A percentile compares a stretch with the other conserved stretches of the same genome.
These are phyloP conservation scores for Trinorchestia longiramus DNA, from an alignment of 1,140 invertebrate genomes.

Conservation along the genomic window DNA sequence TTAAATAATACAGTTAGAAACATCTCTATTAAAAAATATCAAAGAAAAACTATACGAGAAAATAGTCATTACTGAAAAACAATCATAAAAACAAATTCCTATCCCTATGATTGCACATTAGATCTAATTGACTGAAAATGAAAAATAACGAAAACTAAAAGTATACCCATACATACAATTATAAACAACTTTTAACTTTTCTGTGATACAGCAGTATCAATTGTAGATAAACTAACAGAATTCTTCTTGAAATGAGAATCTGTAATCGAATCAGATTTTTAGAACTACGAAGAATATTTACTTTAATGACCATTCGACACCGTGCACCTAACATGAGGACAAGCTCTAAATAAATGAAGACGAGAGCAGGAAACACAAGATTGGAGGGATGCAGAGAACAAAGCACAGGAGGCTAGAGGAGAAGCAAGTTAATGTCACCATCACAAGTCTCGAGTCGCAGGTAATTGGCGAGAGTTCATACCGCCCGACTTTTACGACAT, in stretches of 20 bases:
- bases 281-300: not conserved
- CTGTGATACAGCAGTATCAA: not conserved
- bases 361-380: not conserved
- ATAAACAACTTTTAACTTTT: not conserved
- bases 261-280: not conserved
- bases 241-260: not conserved
- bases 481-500: not conserved
- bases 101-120: not conserved
- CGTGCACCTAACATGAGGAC: not conserved
- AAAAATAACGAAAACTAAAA: not conserved
- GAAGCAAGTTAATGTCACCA: not conserved
- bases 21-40: not conserved
- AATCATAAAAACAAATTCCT: not conserved
- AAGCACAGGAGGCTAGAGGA: not conserved
- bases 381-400: not conserved
- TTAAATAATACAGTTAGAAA: not conserved
- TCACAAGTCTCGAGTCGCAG: not conserved
- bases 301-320: not conserved
- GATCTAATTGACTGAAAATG: not conserved
- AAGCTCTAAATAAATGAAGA: not conserved
- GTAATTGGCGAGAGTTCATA: slow-evolving; percentile 29
- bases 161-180: not conserved
- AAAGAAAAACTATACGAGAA: no score
- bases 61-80: no score
- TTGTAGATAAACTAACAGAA: not conserved